These are phyloP conservation scores for Merluccius polli DNA, from an alignment of 2,797 vertebrate genomes.

Conservation along the genomic window DNA sequence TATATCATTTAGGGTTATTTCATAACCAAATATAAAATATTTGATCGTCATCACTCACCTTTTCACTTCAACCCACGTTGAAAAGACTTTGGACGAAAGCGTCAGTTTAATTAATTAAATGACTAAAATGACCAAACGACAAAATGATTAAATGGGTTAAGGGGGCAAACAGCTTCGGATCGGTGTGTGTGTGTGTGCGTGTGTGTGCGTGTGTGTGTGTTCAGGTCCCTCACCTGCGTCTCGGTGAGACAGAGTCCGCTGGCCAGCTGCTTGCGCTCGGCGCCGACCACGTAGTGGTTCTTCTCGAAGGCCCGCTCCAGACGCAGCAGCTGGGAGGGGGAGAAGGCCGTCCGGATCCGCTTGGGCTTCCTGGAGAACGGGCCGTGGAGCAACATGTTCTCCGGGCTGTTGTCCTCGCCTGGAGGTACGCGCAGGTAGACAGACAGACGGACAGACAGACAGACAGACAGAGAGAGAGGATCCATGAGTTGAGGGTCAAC, in stretches of 20 bases:
- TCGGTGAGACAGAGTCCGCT: slow-evolving; percentile 91
- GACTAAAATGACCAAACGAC: too few species aligned
- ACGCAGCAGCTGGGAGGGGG: slow-evolving; percentile 91
- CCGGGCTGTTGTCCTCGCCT: slow-evolving; percentile 89
- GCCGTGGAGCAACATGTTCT: slow-evolving; percentile 88
- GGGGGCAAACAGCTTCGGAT: too few species aligned
- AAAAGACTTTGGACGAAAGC: too few species aligned
- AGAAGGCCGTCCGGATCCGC: slow-evolving; percentile 94
- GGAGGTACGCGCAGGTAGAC: slow-evolving; percentile 4
- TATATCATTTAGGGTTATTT: too few species aligned
- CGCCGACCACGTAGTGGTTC: slow-evolving; percentile 96
- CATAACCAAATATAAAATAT: too few species aligned
- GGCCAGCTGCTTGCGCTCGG: slow-evolving; percentile 92
- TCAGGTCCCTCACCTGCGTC: slow-evolving; percentile 81
- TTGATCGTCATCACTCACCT: too few species aligned
- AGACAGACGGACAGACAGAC: background rate
- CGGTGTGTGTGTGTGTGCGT: background rate
- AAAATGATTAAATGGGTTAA: too few species aligned
- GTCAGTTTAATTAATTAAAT: too few species aligned
- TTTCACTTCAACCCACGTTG: too few species aligned
- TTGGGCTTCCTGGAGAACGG: slow-evolving; percentile 95
- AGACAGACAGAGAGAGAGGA: slow-evolving; percentile 3
- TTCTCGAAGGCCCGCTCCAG: slow-evolving; percentile 95
- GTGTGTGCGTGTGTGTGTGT: background rate
- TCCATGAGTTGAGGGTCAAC: background rate